Base-by-base conservation (phyloP, 2,797 vertebrate species). In the Galagoides demidoff region DNA sequence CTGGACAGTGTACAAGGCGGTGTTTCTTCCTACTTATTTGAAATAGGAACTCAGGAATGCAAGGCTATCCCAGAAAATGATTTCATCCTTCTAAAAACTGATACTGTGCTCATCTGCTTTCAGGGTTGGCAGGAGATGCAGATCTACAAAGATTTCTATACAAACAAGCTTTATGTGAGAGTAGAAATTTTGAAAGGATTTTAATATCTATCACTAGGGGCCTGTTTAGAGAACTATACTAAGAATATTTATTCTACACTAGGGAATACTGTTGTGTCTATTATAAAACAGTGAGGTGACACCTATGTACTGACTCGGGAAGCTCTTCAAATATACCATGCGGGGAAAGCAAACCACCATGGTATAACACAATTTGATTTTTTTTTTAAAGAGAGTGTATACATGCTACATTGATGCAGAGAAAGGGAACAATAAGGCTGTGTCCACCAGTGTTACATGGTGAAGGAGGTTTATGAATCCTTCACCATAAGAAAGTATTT, bases 71-170 rank as follows among this genome's bases (percentile, higher is more conserved):
- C 76, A 29, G 59, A 88, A 94, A 73, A 66, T 79, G n/a, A 83
- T 68, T 88, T 92, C 70, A 77, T 34, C 74, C 31, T 86, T 89
- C 86, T 79, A 92, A 74, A 59, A 94, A 49, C 2, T 31, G 19
- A 71, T 84, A 45, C 20, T 68, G 39, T 37, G 45, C 52, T 82
- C 37, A 31, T 83, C 55, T 37, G 25, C 49, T 55, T 43, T 77
- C 22, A 74, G 29, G 25, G 43, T 43, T 55, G n/a, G 66, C n/a
- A 85, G 39, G 70, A 90, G 12, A 74, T n/a, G 11, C 61, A 23
- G 23, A 29, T 34, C 45, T 64, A 79, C 2, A 37, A 84, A 88
- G 55, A 82, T 37, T 78, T 39, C 31, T 19, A 20, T 34, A 27
- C 9, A 73, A 86, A 84, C 7, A 45, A 43, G 57, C 52, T 27